Evolutionary conservation across 2,888 invertebrate genomes (phyloP), one percentile per base, ranked within the genome.

Genomic region (Clitarchus hookeri): DNA sequence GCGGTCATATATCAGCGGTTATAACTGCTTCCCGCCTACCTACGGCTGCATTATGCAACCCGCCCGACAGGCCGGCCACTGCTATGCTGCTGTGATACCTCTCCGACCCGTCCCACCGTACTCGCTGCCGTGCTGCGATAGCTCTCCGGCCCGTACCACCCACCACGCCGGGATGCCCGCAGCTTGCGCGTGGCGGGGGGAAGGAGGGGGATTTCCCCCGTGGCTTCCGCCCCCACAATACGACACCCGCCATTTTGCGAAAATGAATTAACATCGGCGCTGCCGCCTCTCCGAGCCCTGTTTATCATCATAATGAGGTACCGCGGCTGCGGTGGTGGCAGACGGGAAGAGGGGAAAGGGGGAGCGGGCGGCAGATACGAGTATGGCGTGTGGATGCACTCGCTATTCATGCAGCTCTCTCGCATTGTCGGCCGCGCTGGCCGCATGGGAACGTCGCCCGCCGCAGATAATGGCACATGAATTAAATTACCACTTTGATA

Each of bases 231-330:
- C 77, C 84, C 36, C 83, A 83, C 36, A 54, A 23, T 65, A 84
- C 44, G 44, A 65, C 53, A 44, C 82, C 44, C 82, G 82, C 36
- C 27, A 82, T 82, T 82, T 44, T 82, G 82, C 44, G 36, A 27
- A 82, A 82, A 82, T 82, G 82, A 82, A 82, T 82, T 82, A 82
- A 82, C 82, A 82, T 82, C 23, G 44, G 44, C 36, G 44, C 23
- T 23, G 44, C 44, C 27, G 44, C 44, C 82, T 36, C 44, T 27
- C 27, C 79, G 23, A 12, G 44, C 16, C 82, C 82, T 36, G 82
- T 82, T 82, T 82, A 82, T 82, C 82, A 82, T 82, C 19, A 82
- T 82, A 84, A 23, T 80, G 54, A 84, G 84, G 84, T 8, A 65
- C 65, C 8, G 65, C 65, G 65, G 65, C 16, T 65, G 65, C 16